A percentile compares a stretch with the other conserved stretches of the same genome.
These are phyloP conservation scores for Pharmacophagus antenor DNA, from an alignment of 2,888 invertebrate genomes.

Conservation along the genomic window DNA sequence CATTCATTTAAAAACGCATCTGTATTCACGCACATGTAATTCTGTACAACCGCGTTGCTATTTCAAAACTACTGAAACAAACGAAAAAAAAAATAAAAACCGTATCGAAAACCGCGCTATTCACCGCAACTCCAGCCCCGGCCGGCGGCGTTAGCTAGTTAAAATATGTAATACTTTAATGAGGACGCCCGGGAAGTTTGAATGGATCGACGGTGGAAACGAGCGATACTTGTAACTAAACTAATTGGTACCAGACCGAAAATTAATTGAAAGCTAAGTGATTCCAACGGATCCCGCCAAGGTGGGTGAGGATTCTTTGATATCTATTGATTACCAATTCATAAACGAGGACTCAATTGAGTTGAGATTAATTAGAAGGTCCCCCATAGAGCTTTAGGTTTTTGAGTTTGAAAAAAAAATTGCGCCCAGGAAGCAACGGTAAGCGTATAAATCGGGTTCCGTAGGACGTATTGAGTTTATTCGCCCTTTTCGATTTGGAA, in stretches of 20 bases:
- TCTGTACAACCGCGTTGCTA: conserved; percentile 15
- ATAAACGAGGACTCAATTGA: conserved; percentile 57
- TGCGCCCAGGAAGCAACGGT: conserved; percentile 11
- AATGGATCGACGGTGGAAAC: conserved; percentile 34
- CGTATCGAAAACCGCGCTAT: conserved; percentile 19
- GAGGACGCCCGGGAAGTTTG: conserved; percentile 38
- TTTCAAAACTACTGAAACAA: conserved; percentile 13
- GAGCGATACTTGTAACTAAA: conserved; percentile 41
- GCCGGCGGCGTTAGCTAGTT: conserved; percentile 33
- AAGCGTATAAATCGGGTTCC: conserved; percentile 24
- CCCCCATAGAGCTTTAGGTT: conserved; percentile 42
- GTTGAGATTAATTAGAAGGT: conserved; percentile 69
- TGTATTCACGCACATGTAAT: conserved; percentile 17
- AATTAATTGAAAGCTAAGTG: conserved; percentile 51
- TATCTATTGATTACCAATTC: conserved; percentile 74
- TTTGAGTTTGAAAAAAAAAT: conserved; percentile 32
- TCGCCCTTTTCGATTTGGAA: conserved; percentile 3
- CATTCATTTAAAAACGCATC: conserved; percentile 24
- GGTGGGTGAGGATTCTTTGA: conserved; percentile 64
- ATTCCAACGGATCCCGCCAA: conserved; percentile 35
- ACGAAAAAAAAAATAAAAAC: conserved; percentile 17
- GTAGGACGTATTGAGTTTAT: conserved; percentile 14
- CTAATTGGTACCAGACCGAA: conserved; percentile 58
- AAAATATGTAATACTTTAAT: conserved; percentile 44
- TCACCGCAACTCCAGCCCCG: conserved; percentile 21